Percentiles rank a stretch among this genome's conserved stretches.
Conservation (phyloP, 1,140 invertebrate genomes). For the Bombus vancouverensis region DNA sequence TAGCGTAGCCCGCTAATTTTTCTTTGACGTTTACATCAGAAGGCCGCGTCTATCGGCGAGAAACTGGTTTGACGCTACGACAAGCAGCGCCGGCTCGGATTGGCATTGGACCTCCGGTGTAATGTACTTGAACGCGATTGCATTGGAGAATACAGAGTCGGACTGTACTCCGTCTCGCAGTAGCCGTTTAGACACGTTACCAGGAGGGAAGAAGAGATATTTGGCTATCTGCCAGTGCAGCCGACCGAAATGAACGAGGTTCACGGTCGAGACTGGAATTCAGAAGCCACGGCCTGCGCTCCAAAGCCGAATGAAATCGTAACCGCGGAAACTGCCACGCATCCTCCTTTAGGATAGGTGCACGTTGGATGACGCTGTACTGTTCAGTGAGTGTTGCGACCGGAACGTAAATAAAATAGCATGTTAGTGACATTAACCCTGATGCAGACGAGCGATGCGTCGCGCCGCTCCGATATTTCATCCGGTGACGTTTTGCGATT, state of each 20-base stretch:
- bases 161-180: conserved; percentile 19
- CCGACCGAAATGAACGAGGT: conserved; percentile 56
- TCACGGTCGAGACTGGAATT: conserved; percentile 63
- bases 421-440: no score
- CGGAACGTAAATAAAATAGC: no score
- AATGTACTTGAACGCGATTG: conserved; percentile 45
- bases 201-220: conserved; percentile 26
- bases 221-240: conserved; percentile 58
- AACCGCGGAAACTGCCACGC: conserved; percentile 10
- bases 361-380: neutral
- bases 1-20: neutral
- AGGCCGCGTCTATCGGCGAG: neutral
- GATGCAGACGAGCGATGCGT: no score
- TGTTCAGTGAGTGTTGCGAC: neutral
- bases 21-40: neutral
- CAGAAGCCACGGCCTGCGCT: conserved; percentile 8
- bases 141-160: neutral
- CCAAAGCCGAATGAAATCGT: conserved; percentile 10
- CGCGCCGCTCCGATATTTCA: no score
- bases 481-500: no score
- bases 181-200: conserved; percentile 41
- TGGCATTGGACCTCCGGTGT: conserved; percentile 30
- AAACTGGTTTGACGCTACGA: conserved; percentile 21
- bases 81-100: neutral
- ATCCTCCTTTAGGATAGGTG: neutral